Percentiles rank a stretch among this genome's conserved stretches.
Evolutionary conservation across 2,888 invertebrate genomes (phyloP).

Genomic region (Cepaea hortensis): DNA sequence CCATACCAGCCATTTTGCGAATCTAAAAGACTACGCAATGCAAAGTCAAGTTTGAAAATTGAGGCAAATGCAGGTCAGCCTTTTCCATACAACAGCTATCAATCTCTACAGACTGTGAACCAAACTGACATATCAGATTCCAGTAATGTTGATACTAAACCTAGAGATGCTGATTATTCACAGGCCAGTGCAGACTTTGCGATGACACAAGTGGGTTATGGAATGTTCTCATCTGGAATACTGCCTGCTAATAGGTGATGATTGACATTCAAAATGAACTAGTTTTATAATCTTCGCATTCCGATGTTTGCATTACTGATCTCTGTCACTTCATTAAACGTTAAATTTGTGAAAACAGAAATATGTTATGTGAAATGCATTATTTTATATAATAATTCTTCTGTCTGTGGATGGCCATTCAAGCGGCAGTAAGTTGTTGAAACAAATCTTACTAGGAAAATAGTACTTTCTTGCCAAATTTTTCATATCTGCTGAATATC

Average conservation of each 20-base stretch:
- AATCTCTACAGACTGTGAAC: slow-evolving; percentile 37
- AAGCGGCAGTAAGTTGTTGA: too few relatives aligned
- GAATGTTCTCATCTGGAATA: slow-evolving; percentile 32
- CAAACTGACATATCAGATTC: slow-evolving; percentile 4
- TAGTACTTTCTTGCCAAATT: too few relatives aligned
- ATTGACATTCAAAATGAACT: not conserved
- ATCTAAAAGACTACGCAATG: slow-evolving; percentile 11
- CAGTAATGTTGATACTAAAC: not conserved
- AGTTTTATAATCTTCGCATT: not conserved
- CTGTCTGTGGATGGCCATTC: too few relatives aligned
- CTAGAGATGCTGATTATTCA: slow-evolving; percentile 21
- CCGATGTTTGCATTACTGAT: too few relatives aligned
- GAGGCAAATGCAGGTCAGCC: slow-evolving; percentile 6
- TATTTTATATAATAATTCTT: too few relatives aligned
- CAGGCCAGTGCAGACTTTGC: slow-evolving; percentile 24
- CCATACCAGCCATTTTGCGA: slow-evolving; percentile 23
- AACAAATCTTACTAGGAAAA: too few relatives aligned
- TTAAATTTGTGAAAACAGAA: too few relatives aligned
- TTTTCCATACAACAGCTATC: slow-evolving; percentile 36
- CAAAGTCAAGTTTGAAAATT: not conserved
- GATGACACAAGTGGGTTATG: slow-evolving; percentile 38
- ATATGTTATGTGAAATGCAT: too few relatives aligned
- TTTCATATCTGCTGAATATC: too few relatives aligned
- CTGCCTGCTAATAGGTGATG: slow-evolving; percentile 34
- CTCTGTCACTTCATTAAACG: too few relatives aligned